Evolutionary conservation across 2,888 invertebrate genomes (phyloP), one percentile per base, ranked within the genome.

Genomic region (Agrilus cyanescens): DNA sequence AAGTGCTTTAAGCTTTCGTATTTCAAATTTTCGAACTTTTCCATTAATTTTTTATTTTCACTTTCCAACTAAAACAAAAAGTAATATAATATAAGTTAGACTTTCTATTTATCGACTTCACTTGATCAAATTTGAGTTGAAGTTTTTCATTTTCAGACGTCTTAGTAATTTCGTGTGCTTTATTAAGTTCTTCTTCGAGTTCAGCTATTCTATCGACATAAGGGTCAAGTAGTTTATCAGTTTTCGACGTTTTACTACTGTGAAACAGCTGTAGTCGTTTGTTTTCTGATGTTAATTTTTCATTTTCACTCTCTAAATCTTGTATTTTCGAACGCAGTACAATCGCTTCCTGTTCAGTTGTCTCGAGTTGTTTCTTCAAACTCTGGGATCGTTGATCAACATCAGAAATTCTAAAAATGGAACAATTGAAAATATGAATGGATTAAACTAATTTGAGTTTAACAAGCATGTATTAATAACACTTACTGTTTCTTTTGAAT

Each of bases 311-410:
- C 66, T 87, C 85, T 16, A 87, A 63, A 29, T 70, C 72, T 57
- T 78, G 76, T 13, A 78, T 75, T 65, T 82, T 85, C 20, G 74
- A 70, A 50, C 83, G 70, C 39, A 85, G 66, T 38, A 82, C 75
- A 40, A 70, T 70, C 3, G 81, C 80, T 66, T 87, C 87, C 63
- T 85, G 82, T 62, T 86, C 85, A 40, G 85, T 77, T 1, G 82
- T 72, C 66, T 83, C 82, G 35, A 87, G 67, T 62, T 87, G 85
- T 42, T 82, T 68, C 61, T 80, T 82, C 36, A 82, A 60, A 62
- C 86, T 85, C 8, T 83, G 65, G 45, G 75, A 73, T 60, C 78
- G 76, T 59, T 76, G 75, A 52, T 79, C 79, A 44, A 71, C 66
- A 59, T 78, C 78, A 44, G 76, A 61, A 18, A 78, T 78, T 58